These are phyloP conservation scores for Stegophylla sp. DNA, from an alignment of 2,888 invertebrate species.

Conservation along the genomic window DNA sequence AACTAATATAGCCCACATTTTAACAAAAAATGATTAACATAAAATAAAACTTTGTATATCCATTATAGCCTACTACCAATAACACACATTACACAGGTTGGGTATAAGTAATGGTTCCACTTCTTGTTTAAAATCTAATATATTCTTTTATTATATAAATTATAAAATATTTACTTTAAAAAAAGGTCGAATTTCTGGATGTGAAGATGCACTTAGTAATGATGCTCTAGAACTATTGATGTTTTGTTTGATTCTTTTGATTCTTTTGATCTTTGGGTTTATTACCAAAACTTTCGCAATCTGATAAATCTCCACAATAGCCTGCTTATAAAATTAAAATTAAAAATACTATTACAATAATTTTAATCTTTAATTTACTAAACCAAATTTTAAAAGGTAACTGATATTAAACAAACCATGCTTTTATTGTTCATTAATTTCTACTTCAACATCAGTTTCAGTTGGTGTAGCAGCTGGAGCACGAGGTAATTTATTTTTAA, in stretches of 20 bases:
- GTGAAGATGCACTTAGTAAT: constrained; percentile 66
- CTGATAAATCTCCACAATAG: constrained; percentile 68
- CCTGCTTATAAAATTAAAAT: constrained; percentile 36
- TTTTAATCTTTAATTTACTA: not conserved
- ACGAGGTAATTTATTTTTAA: constrained; percentile 86
- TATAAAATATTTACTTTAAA: constrained; percentile 66
- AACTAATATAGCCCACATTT: no score
- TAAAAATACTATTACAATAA: constrained; percentile 56
- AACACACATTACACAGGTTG: no score
- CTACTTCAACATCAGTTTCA: constrained; percentile 59
- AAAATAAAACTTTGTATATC: no score
- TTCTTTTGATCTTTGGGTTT: constrained; percentile 66
- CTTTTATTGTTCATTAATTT: constrained; percentile 52
- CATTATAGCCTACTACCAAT: no score
- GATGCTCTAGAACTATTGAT: constrained; percentile 68
- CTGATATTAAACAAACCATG: constrained; percentile 25
- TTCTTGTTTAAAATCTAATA: not conserved
- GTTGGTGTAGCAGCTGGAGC: constrained; percentile 65
- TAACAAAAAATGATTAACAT: no score
- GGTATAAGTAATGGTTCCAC: not conserved
- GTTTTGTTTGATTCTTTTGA: constrained; percentile 64
- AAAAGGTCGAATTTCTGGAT: constrained; percentile 70
- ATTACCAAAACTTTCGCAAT: constrained; percentile 71
- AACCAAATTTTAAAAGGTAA: not conserved
- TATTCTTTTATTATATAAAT: not conserved